Evolutionary conservation across 2,888 invertebrate species (phyloP), one percentile per base, ranked within the genome.

Genomic region (Rotaria socialis): DNA sequence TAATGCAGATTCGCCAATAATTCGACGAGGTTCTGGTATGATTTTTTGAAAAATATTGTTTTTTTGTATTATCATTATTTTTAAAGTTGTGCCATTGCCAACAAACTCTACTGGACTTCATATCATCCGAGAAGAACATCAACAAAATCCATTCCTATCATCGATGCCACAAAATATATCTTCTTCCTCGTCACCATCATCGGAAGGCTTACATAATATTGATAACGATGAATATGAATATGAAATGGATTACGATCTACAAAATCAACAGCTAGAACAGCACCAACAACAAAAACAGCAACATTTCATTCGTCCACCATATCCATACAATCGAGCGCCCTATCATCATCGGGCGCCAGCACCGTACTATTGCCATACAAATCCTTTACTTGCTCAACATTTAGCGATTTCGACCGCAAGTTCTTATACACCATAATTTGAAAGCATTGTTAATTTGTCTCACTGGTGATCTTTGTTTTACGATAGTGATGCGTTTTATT

Each of bases 111-210:
- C 35, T 43, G 75, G 41, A 41, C 47, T 80, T 24, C 75, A 80
- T 80, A 80, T 80, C 2, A 80, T 80, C 24, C 75, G 47, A 47
- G 75, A 80, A 80, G 75, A 80, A 80, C 47, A 80, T 80, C 75
- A 80, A 43, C 43, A 22, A 24, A 47, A 43, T n/a, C 22, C 47
- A 43, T 80, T 67, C 10, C 22, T 43, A 43, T 24, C 47, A 24
- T 47, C 75, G 16, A 80, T 7, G 5, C 24, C 11, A 80, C 24
- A 47, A 43, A 47, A 24, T 47, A 7, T 24, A 80, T 80, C 75
- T 0, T 22, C 75, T 11, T 80, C 67, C 11, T 67, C 67, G 1
- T 67, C 67, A 16, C 35, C 67, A 67, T 67, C 67, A 27, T 67
- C 67, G 0, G 67, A 67, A 67, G 67, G 14, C 27, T 67, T 67